Evolutionary conservation across 2,888 invertebrate genomes (phyloP).

Genomic region (Belgica antarctica): DNA sequence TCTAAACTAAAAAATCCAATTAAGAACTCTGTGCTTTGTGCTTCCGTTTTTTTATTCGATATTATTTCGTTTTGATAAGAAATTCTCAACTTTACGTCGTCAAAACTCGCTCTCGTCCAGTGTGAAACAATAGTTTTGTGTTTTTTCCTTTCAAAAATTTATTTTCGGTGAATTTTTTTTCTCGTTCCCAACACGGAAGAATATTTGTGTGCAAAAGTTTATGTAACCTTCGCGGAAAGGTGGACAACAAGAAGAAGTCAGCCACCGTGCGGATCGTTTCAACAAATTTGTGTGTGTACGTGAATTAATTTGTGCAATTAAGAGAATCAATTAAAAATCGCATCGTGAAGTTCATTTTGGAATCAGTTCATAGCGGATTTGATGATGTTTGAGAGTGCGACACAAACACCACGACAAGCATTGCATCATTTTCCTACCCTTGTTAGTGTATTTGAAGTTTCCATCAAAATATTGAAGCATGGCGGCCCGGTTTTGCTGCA

Average conservation of each 20-base stretch:
- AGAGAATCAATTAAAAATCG: background rate
- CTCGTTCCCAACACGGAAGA: background rate
- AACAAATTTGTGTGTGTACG: constrained; percentile 17
- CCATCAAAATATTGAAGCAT: constrained; percentile 25
- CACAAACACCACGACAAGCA: constrained; percentile 16
- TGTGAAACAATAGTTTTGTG: background rate
- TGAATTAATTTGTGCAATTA: constrained; percentile 6
- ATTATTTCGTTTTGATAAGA: constrained; percentile 38
- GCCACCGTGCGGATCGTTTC: background rate
- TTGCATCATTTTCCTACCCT: constrained; percentile 21
- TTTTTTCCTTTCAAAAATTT: background rate
- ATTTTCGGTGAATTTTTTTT: constrained; percentile 8
- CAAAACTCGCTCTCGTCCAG: background rate
- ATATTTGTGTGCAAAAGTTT: constrained; percentile 14
- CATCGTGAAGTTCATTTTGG: background rate
- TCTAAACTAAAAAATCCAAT: constrained; percentile 43
- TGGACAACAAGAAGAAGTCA: background rate
- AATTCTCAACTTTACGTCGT: constrained; percentile 19
- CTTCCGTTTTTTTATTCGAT: constrained; percentile 43
- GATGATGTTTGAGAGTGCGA: background rate
- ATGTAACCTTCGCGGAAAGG: constrained; percentile 6
- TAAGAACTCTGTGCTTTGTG: constrained; percentile 44
- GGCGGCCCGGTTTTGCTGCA: constrained; percentile 1
- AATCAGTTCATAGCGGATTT: background rate
- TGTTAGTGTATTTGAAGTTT: constrained; percentile 9